phyloP scores from a whole-genome alignment of 2,113 vertebrate species.

The Dendropsophus ebraccatus region DNA sequence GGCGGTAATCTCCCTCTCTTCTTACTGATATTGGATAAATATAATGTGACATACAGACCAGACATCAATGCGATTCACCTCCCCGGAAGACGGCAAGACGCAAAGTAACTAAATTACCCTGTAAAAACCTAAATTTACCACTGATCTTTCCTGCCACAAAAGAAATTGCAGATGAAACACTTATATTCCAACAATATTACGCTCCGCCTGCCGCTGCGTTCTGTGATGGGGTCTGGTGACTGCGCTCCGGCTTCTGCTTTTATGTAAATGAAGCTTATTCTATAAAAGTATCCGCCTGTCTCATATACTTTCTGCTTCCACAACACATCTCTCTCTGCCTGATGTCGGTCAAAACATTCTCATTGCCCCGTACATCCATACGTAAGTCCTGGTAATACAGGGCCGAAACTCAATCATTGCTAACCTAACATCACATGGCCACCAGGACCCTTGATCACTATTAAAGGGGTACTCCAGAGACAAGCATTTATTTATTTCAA shows the following conservation, averaged over 20 bases:
- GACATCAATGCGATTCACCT: neutral
- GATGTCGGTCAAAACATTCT: too few relatives aligned
- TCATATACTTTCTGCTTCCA: too few relatives aligned
- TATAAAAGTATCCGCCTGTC: too few relatives aligned
- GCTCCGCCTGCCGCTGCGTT: neutral
- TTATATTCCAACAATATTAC: neutral
- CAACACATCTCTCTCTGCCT: too few relatives aligned
- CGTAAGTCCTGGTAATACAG: too few relatives aligned
- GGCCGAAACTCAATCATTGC: too few relatives aligned
- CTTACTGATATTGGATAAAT: constrained; percentile 7
- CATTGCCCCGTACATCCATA: too few relatives aligned
- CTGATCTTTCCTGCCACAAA: neutral
- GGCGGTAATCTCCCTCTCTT: constrained; percentile 6
- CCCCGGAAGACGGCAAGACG: constrained; percentile 18
- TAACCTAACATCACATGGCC: too few relatives aligned
- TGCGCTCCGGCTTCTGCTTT: neutral
- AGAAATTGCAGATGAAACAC: neutral
- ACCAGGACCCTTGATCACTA: too few relatives aligned
- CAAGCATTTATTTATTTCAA: too few relatives aligned
- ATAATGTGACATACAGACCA: constrained; percentile 32
- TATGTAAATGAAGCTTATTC: neutral
- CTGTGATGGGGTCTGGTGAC: neutral
- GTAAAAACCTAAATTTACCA: neutral
- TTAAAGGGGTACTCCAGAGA: too few relatives aligned
- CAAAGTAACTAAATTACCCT: constrained; percentile 32